Conservation (phyloP, 2,888 invertebrate genomes). For the Melieria omissa region DNA sequence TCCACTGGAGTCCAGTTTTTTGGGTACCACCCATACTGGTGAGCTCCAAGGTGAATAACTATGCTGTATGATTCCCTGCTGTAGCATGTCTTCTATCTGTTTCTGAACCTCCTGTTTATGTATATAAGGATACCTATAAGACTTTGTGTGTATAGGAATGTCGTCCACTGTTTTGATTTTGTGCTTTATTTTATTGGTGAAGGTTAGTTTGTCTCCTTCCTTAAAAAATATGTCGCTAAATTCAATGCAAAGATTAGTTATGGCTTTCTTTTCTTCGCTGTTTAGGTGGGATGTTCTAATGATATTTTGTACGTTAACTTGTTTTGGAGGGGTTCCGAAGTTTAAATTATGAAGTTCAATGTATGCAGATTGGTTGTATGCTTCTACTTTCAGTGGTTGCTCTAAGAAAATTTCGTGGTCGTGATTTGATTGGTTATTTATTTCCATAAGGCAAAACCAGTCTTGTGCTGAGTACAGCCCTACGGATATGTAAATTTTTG, state of each 20-base stretch:
- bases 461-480: no score
- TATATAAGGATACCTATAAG: not conserved
- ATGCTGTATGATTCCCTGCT: not conserved
- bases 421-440: no score
- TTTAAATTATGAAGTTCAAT: no score
- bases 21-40: no score
- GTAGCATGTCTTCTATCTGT: not conserved
- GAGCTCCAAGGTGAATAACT: not conserved
- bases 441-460: no score
- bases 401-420: no score
- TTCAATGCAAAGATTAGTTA: not conserved
- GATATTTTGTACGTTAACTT: slow-evolving; percentile 16
- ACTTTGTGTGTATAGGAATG: not conserved
- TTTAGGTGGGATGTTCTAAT: slow-evolving; percentile 25
- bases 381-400: slow-evolving; percentile 4
- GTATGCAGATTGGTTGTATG: slow-evolving; percentile 7
- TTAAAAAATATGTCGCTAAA: not conserved
- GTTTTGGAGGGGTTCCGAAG: not conserved
- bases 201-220: not conserved
- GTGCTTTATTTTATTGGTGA: slow-evolving; percentile 7
- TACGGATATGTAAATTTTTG: not conserved
- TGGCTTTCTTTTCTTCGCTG: slow-evolving; percentile 24
- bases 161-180: not conserved
- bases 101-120: not conserved
- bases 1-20: no score